Evolutionary conservation across 2,888 invertebrate species (phyloP), one percentile per base, ranked within the genome.

Genomic region (Brassicogethes aeneus): DNA sequence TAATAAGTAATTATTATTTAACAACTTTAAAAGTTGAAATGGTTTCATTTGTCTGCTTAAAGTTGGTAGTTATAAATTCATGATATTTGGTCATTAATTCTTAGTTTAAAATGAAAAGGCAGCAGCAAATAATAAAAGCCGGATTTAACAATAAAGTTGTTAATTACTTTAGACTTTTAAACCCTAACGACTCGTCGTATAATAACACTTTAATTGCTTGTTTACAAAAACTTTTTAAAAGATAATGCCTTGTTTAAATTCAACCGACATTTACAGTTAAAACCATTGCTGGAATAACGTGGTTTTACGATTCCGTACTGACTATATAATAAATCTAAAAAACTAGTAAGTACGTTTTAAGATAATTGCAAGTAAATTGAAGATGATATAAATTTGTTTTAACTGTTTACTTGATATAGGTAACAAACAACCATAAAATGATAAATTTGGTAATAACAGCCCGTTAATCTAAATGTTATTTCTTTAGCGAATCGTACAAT

Each of bases 131-230:
- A 23, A 23, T 23, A 23, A 23, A 5, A 10, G 23, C 10, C 23
- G 23, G 23, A 23, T 23, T 23, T 23, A 23, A 23, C 23, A 23
- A 23, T 23, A 23, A 23, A 23, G 23, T 23, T 23, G 23, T 23
- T 23, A 23, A 23, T 23, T 23, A 23, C 23, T 23, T 23, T 23
- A 23, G 23, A 23, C 23, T 23, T 23, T 23, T 32, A 32, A 32
- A 32, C 32, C 12, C 14, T 32, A 32, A 32, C 32, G 32, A 32
- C 32, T 32, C 8, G 12, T 8, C 10, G 32, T 32, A 32, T 32
- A 32, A 32, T 32, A 32, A 32, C 8, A 32, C 32, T 32, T 32
- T 32, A 32, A 32, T 32, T 32, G 32, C 32, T 32, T 32, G 32
- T 32, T 32, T 32, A 32, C 32, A 32, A 32, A 32, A 32, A 32